Percentiles rank a stretch among this genome's conserved stretches.
phyloP scores from a whole-genome alignment of 1,140 invertebrate genomes.

The Delia radicum region DNA sequence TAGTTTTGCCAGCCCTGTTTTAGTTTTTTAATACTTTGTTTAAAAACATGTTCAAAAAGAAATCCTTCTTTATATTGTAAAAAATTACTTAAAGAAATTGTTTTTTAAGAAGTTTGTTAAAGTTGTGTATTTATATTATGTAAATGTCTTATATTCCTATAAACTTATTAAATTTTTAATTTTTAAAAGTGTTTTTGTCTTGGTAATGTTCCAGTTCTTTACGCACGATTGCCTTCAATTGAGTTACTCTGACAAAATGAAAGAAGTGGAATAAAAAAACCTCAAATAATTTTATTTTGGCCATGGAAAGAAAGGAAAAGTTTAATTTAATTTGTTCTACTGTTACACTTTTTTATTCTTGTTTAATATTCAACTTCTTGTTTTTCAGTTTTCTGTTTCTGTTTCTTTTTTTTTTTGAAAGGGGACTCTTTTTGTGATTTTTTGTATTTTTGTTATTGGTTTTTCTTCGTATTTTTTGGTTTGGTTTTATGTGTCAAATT shows the following conservation, averaged over 20 bases:
- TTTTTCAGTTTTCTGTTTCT: neutral
- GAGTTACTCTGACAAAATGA: neutral
- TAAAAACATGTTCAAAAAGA: too few species aligned
- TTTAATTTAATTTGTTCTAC: neutral
- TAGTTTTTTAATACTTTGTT: too few species aligned
- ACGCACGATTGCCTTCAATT: neutral
- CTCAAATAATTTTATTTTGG: neutral
- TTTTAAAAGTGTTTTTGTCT: neutral
- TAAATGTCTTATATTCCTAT: neutral
- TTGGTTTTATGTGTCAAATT: conserved; percentile 4
- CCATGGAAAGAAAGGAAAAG: neutral
- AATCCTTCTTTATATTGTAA: neutral
- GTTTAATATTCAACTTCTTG: neutral
- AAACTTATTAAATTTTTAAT: neutral
- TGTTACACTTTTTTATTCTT: neutral
- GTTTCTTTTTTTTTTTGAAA: neutral
- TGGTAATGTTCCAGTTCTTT: neutral
- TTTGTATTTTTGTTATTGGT: neutral
- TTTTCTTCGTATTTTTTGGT: neutral
- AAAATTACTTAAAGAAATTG: neutral
- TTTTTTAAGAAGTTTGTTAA: too few species aligned
- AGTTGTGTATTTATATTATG: too few species aligned
- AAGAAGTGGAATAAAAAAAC: neutral
- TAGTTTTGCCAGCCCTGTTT: too few species aligned
- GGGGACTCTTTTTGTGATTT: neutral